Conservation (phyloP, 2,888 invertebrate genomes). For the Myathropa florea region DNA sequence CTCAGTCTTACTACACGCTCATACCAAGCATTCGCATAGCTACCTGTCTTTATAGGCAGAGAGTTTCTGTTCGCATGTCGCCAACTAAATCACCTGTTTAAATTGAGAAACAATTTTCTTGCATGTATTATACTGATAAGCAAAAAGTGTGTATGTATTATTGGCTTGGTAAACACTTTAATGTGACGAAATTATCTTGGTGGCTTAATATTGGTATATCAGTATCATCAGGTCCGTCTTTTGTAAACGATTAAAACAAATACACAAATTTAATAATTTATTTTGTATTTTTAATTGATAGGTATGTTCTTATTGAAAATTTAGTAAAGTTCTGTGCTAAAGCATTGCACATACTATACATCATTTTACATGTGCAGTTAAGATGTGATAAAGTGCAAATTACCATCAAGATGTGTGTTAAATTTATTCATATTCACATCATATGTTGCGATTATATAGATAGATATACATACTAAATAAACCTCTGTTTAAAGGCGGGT, state of each 20-base stretch:
- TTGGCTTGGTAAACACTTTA: conserved; percentile 33
- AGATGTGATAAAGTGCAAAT: no score
- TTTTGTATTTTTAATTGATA: not conserved
- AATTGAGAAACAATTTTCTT: conserved; percentile 35
- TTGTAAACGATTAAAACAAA: not conserved
- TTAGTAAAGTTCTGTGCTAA: no score
- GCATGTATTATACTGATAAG: conserved; percentile 59
- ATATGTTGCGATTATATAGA: not conserved
- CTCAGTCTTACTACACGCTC: conserved; percentile 35
- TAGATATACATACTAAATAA: not conserved
- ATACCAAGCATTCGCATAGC: not conserved
- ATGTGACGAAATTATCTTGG: conserved; percentile 55
- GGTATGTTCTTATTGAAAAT: no score
- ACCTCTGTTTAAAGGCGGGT: no score
- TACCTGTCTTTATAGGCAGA: not conserved
- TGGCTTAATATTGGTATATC: conserved; percentile 42
- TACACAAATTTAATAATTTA: not conserved
- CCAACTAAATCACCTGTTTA: conserved; percentile 1
- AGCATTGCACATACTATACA: no score
- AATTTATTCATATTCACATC: no score
- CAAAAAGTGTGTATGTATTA: conserved; percentile 35
- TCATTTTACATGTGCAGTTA: no score
- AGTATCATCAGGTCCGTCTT: conserved; percentile 20
- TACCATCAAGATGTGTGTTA: not conserved
- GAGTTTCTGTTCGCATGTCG: not conserved